Conservation (phyloP, 1,140 invertebrate species). For the Nautilus pompilius region DNA sequence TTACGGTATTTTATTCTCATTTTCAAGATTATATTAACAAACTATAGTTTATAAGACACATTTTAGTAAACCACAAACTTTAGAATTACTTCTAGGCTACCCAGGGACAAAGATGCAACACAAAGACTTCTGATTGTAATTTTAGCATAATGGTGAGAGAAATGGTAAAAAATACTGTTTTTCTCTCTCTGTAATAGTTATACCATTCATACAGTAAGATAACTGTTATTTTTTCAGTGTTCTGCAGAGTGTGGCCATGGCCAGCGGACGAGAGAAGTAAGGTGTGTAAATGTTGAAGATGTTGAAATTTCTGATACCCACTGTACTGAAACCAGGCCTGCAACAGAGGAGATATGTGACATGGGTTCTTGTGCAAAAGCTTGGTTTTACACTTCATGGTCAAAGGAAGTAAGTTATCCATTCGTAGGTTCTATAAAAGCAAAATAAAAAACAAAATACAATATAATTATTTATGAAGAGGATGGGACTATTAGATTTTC, state of each 20-base stretch:
- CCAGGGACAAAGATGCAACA: too few species aligned
- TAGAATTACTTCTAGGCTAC: too few species aligned
- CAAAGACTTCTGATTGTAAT: background rate
- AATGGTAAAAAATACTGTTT: background rate
- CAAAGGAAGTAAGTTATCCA: slow-evolving; percentile 25
- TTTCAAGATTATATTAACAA: too few species aligned
- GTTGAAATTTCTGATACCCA: slow-evolving; percentile 41
- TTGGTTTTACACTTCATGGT: slow-evolving; percentile 43
- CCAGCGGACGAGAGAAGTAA: slow-evolving; percentile 60
- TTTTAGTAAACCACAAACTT: too few species aligned
- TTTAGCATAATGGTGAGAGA: background rate
- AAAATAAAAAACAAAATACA: background rate
- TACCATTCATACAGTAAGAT: too few species aligned
- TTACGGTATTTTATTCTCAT: too few species aligned
- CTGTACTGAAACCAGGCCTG: slow-evolving; percentile 47
- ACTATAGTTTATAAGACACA: too few species aligned
- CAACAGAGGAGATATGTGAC: slow-evolving; percentile 57
- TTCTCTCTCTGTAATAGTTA: background rate
- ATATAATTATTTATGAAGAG: background rate
- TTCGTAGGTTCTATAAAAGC: background rate
- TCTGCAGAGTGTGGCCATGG: slow-evolving; percentile 65
- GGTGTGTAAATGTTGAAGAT: slow-evolving; percentile 61
- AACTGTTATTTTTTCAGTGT: slow-evolving; percentile 58
- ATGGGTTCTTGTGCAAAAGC: slow-evolving; percentile 52
- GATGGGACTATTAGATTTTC: too few species aligned